Evolutionary conservation across 2,888 invertebrate genomes (phyloP).

Genomic region (Brenthis daphne): DNA sequence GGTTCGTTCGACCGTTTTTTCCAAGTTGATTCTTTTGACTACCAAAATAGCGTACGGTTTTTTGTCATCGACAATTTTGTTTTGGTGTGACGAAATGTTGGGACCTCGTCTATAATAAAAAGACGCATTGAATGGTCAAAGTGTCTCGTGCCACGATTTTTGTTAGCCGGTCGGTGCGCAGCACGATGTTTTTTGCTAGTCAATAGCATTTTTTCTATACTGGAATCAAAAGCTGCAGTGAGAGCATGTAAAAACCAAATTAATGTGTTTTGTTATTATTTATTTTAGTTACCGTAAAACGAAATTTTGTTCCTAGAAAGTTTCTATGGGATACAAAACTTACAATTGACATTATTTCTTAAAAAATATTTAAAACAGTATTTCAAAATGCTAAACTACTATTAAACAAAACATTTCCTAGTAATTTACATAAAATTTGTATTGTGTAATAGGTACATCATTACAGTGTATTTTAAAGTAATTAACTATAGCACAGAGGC

Average conservation of each 20-base stretch:
- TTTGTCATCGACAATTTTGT: slow-evolving; percentile 48
- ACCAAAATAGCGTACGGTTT: slow-evolving; percentile 27
- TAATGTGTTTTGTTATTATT: slow-evolving; percentile 8
- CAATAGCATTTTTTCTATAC: slow-evolving; percentile 52
- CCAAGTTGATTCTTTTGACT: slow-evolving; percentile 39
- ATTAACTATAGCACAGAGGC: slow-evolving; percentile 9
- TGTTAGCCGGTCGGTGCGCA: slow-evolving; percentile 51
- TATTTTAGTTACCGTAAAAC: no score
- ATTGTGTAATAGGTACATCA: no score
- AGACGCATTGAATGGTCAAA: slow-evolving; percentile 66
- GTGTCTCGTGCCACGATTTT: slow-evolving; percentile 78
- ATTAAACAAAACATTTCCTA: not conserved
- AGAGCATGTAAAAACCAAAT: slow-evolving; percentile 1
- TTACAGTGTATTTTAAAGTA: slow-evolving; percentile 9
- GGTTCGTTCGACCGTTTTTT: slow-evolving; percentile 24
- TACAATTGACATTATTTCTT: no score
- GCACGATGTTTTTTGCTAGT: slow-evolving; percentile 46
- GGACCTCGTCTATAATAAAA: slow-evolving; percentile 62
- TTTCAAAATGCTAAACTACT: not conserved
- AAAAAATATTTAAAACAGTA: no score
- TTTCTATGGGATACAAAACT: no score
- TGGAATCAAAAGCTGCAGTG: no score
- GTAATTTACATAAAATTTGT: not conserved
- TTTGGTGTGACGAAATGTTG: slow-evolving; percentile 64
- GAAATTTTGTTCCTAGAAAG: no score